phyloP scores from a whole-genome alignment of 2,113 vertebrate species.

The Panthera tigris region DNA sequence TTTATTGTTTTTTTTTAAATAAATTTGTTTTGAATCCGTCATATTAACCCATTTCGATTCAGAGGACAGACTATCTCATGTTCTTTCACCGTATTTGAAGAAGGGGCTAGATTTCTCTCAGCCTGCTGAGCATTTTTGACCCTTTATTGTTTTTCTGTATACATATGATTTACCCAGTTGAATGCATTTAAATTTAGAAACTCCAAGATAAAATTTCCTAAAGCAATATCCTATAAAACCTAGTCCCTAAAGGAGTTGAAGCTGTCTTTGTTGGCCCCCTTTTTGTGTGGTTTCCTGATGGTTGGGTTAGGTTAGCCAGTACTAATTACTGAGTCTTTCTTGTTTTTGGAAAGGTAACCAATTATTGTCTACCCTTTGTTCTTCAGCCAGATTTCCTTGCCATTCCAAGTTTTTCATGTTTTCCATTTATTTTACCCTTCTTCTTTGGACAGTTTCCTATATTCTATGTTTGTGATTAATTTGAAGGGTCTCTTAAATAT shows the following conservation, averaged over 20 bases:
- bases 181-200: background rate
- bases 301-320: background rate
- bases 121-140: background rate
- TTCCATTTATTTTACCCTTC: background rate
- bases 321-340: background rate
- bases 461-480: background rate
- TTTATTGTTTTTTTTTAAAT: background rate
- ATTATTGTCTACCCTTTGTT: background rate
- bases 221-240: background rate
- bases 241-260: background rate
- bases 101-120: background rate
- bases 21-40: conserved; percentile 13
- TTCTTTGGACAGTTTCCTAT: background rate
- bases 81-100: background rate
- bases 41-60: background rate
- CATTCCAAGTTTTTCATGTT: background rate
- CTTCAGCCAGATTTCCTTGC: background rate
- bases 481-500: background rate
- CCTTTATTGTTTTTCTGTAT: background rate
- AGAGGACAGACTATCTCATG: background rate
- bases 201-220: background rate
- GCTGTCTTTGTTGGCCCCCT: fast-evolving
- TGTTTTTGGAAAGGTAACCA: background rate
- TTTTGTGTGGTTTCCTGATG: background rate
- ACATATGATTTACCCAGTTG: background rate